These are phyloP conservation scores for Alligator sinensis DNA, from an alignment of 2,113 vertebrate species.

Conservation along the genomic window DNA sequence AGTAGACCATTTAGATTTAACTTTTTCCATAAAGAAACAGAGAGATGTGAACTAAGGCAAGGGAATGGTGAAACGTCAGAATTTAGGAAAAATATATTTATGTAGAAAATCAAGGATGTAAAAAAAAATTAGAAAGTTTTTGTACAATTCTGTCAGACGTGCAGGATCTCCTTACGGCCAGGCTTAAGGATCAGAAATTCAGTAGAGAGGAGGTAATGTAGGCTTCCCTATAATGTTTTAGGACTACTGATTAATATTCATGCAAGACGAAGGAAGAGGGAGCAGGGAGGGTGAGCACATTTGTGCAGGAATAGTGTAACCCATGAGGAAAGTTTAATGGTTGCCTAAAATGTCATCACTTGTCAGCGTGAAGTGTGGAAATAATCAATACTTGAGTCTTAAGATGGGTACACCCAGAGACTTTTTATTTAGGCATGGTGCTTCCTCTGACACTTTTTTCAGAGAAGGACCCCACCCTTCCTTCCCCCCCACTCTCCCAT, in stretches of 20 bases:
- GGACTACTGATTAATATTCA: neutral
- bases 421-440: neutral
- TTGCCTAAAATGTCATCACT: neutral
- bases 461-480: neutral
- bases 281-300: neutral
- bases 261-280: neutral
- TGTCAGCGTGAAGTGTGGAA: accelerated
- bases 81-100: neutral
- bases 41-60: neutral
- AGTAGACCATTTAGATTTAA: neutral
- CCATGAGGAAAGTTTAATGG: neutral
- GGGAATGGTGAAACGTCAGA: neutral
- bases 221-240: neutral
- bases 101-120: neutral
- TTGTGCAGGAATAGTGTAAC: neutral
- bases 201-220: neutral
- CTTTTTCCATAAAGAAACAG: neutral
- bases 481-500: neutral
- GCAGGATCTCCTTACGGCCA: neutral
- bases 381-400: neutral
- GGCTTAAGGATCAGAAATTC: neutral
- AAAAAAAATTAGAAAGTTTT: neutral
- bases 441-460: neutral
- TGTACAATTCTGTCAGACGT: neutral
- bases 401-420: neutral